Percentiles rank a stretch among this genome's conserved stretches.
Conservation (phyloP, 2,888 invertebrate species). For the Gerris lacustris region DNA sequence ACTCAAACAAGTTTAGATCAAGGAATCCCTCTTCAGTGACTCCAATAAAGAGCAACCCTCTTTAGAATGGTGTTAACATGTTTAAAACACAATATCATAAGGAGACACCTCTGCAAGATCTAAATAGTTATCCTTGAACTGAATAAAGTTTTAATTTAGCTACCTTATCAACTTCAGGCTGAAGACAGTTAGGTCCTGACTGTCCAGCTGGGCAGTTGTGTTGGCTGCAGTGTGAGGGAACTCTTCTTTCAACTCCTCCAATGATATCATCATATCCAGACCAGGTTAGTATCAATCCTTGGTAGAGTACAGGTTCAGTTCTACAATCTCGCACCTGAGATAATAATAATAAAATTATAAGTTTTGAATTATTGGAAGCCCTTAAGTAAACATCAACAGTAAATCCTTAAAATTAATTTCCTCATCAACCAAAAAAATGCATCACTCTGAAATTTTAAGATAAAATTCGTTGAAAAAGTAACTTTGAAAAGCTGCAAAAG, state of each 20-base stretch:
- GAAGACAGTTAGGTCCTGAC: constrained; percentile 71
- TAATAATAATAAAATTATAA: constrained; percentile 5
- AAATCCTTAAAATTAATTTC: background rate
- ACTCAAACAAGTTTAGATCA: no score
- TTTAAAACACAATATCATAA: no score
- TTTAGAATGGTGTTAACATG: no score
- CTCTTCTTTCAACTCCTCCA: constrained; percentile 81
- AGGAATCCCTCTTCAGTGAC: no score
- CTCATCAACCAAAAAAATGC: background rate
- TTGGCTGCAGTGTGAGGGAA: constrained; percentile 84
- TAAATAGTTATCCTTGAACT: background rate
- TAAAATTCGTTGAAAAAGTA: no score
- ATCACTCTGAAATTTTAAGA: no score
- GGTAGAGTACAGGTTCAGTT: constrained; percentile 80
- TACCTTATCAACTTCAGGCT: constrained; percentile 67
- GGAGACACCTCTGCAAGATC: background rate
- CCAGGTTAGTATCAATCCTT: constrained; percentile 78
- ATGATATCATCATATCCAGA: constrained; percentile 79
- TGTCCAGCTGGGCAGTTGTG: constrained; percentile 79
- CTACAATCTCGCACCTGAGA: constrained; percentile 63
- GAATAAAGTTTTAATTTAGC: no score
- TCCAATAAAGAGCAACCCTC: no score
- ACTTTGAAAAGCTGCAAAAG: no score
- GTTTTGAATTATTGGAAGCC: background rate
- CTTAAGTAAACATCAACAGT: no score